Base-by-base conservation (phyloP, 2,797 vertebrate genomes). In the Cottoperca gobio region DNA sequence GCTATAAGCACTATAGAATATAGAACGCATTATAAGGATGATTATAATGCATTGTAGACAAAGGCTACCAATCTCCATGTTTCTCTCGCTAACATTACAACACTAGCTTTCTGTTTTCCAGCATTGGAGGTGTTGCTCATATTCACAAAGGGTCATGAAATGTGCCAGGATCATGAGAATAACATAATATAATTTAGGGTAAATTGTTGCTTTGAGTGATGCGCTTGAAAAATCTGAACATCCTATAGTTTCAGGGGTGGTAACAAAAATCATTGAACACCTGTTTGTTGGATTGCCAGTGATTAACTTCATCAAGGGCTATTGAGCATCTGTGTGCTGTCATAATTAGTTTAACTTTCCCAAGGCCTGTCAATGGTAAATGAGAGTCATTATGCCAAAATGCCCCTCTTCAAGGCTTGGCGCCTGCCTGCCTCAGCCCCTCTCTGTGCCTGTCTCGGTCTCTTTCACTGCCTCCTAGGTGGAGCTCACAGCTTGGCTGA, bases 271-370 rank as follows among this genome's bases (percentile, higher is more conserved):
- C 91, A 88, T 87, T 92, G 88, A 86, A 93, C 95, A 95, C 92
- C 94, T 95, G 94, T 94, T 94, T 94, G 87, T 87, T 92, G 90
- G 91, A 94, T 94, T 94, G 93, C 91, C 77, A 79, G 91, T 95
- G 93, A 95, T 93, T 94, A 95, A 94, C 90, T 93, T 94, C 93
- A 95, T 95, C 92, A 95, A 94, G 92, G 91, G 91, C 93, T 94
- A 94, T 94, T 95, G 93, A 94, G 89, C 93, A 92, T 92, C 93
- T 92, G 93, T 90, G 90, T 89, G 89, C 90, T 90, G 91, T 92
- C 93, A 93, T 95, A 95, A 95, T 95, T 95, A 94, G 93, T 93
- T 94, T 92, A 92, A 92, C 89, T 91, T 95, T 95, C 91, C 91
- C 90, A 91, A 92, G 87, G 92, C 91, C 93, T 89, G 92, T 94